Evolutionary conservation across 2,797 vertebrate species (phyloP).

Genomic region (Garrulus glandarius): DNA sequence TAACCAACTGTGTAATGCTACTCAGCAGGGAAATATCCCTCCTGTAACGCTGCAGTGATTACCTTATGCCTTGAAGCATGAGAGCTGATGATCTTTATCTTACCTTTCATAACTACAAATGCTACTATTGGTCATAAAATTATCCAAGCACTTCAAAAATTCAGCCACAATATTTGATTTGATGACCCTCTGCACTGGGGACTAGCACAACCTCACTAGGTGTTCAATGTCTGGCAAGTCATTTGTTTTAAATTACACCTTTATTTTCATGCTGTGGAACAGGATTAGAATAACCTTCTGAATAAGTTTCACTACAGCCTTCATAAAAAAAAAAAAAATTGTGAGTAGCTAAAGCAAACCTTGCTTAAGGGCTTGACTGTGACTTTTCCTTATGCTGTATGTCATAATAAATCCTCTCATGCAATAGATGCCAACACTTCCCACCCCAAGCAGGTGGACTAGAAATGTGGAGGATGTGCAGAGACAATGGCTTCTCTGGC

Average conservation of each 20-base stretch:
- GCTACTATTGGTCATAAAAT: constrained; percentile 68
- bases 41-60: constrained; percentile 22
- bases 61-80: constrained; percentile 64
- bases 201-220: neutral
- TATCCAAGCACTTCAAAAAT: constrained; percentile 61
- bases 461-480: neutral
- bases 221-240: neutral
- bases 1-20: constrained; percentile 48
- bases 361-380: neutral
- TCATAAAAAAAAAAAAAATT: neutral
- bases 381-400: neutral
- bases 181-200: constrained; percentile 37
- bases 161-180: constrained; percentile 55
- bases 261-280: neutral
- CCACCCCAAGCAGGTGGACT: neutral
- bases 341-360: neutral
- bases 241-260: constrained; percentile 37
- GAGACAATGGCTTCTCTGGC: neutral
- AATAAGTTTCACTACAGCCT: neutral
- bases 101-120: constrained; percentile 60
- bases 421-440: neutral
- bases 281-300: constrained; percentile 30
- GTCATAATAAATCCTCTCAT: neutral
- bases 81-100: constrained; percentile 68
- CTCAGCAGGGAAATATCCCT: constrained; percentile 9